A percentile compares a stretch with the other conserved stretches of the same genome.
Conservation (phyloP, 1,140 invertebrate species). For the Saccostrea cuccullata region DNA sequence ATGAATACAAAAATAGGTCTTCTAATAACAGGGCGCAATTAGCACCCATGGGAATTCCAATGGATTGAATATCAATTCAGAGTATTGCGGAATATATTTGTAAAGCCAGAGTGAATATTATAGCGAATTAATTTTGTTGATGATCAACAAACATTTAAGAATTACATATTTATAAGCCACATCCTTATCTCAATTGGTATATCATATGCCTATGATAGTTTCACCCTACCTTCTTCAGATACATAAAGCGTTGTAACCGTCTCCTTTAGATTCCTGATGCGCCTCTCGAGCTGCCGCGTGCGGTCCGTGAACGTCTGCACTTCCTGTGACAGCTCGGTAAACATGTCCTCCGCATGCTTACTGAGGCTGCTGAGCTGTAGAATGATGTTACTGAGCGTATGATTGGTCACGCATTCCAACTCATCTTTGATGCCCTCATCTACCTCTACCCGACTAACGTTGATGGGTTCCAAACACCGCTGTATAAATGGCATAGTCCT, state of each 20-base stretch:
- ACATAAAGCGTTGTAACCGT: conserved; percentile 97
- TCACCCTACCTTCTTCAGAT: conserved; percentile 89
- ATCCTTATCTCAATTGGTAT: too few relatives aligned
- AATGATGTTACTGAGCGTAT: conserved; percentile 95
- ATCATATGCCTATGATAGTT: not conserved
- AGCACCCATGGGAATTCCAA: too few relatives aligned
- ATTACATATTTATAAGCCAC: too few relatives aligned
- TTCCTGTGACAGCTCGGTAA: conserved; percentile 94
- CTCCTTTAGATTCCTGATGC: conserved; percentile 94
- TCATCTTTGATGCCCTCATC: conserved; percentile 91
- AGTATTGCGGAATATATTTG: too few relatives aligned
- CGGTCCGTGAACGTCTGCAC: conserved; percentile 90
- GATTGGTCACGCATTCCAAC: conserved; percentile 97
- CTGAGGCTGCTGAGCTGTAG: conserved; percentile 92
- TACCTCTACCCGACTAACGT: conserved; percentile 92
- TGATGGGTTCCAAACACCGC: conserved; percentile 94
- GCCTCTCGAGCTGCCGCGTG: conserved; percentile 91
- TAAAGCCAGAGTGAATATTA: too few relatives aligned
- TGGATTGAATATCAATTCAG: too few relatives aligned
- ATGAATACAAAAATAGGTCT: too few relatives aligned
- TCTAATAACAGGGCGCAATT: too few relatives aligned
- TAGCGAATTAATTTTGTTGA: too few relatives aligned
- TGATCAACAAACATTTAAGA: too few relatives aligned
- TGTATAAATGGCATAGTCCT: conserved; percentile 95
- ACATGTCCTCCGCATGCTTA: conserved; percentile 97